These are phyloP conservation scores for Acrossocheilus wenchowensis DNA, from an alignment of 2,797 vertebrate species.

Conservation along the genomic window DNA sequence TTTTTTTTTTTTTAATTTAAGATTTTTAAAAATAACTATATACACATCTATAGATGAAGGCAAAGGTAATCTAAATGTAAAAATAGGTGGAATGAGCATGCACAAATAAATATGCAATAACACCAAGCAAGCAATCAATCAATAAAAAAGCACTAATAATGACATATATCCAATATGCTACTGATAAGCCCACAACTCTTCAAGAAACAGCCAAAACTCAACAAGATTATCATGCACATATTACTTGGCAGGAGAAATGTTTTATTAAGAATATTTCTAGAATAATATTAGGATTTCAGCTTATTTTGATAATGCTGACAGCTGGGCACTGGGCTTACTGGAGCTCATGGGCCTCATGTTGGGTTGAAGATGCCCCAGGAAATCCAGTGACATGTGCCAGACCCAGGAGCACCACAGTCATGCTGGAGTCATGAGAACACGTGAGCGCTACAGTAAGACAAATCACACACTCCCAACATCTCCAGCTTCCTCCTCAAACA, in stretches of 20 bases:
- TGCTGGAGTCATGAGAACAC: slow-evolving; percentile 28
- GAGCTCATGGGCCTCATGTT: slow-evolving; percentile 23
- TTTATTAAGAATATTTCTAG: background rate
- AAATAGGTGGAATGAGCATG: background rate
- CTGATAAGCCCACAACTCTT: background rate
- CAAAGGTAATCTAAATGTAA: background rate
- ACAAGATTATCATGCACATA: background rate
- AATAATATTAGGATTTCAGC: background rate
- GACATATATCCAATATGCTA: background rate
- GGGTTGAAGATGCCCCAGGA: slow-evolving; percentile 28
- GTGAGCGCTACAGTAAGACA: slow-evolving; percentile 12
- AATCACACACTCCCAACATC: background rate
- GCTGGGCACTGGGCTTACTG: slow-evolving; percentile 20
- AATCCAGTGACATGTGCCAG: slow-evolving; percentile 19
- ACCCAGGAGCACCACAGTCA: slow-evolving; percentile 29
- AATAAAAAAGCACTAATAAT: background rate
- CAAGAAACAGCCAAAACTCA: background rate
- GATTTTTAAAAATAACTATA: background rate
- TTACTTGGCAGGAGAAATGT: background rate
- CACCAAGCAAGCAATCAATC: background rate
- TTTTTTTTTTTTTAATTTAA: too few species aligned
- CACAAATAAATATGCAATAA: background rate
- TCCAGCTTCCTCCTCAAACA: slow-evolving; percentile 13
- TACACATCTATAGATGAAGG: background rate
- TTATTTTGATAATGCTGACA: slow-evolving; percentile 8